Conservation (phyloP, 2,888 invertebrate genomes). For the Eupithecia subumbrata region DNA sequence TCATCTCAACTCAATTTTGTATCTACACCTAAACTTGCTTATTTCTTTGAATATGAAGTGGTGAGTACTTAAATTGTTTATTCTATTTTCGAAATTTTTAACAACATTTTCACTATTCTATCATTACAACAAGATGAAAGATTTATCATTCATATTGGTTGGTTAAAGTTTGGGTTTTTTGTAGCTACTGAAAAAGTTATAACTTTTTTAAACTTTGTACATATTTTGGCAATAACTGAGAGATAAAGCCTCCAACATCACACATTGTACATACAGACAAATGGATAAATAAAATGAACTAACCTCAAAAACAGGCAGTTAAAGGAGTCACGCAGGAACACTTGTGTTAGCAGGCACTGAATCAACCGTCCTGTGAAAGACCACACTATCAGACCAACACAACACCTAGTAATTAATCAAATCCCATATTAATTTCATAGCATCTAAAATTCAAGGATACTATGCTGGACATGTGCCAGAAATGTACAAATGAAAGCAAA, state of each 20-base stretch:
- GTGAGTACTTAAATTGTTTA: background rate
- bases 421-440: slow-evolving; percentile 58
- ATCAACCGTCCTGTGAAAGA: slow-evolving; percentile 81
- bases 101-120: background rate
- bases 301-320: slow-evolving; percentile 83
- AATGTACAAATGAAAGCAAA: slow-evolving; percentile 67
- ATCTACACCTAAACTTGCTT: background rate
- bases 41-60: background rate
- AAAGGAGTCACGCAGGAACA: slow-evolving; percentile 76
- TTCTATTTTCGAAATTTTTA: no score
- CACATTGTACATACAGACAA: background rate
- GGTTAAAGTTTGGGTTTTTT: background rate
- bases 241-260: background rate
- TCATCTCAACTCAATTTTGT: background rate
- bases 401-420: slow-evolving; percentile 46
- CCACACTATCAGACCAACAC: slow-evolving; percentile 68
- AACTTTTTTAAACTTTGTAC: background rate
- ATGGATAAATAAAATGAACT: slow-evolving; percentile 56
- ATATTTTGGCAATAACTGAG: background rate
- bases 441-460: slow-evolving; percentile 78
- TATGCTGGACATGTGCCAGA: slow-evolving; percentile 74
- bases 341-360: slow-evolving; percentile 72
- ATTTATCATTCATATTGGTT: background rate
- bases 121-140: background rate
- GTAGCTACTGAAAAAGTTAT: background rate